Evolutionary conservation across 2,113 vertebrate genomes (phyloP), one percentile per base, ranked within the genome.

Genomic region (Lethenteron camtschaticum): DNA sequence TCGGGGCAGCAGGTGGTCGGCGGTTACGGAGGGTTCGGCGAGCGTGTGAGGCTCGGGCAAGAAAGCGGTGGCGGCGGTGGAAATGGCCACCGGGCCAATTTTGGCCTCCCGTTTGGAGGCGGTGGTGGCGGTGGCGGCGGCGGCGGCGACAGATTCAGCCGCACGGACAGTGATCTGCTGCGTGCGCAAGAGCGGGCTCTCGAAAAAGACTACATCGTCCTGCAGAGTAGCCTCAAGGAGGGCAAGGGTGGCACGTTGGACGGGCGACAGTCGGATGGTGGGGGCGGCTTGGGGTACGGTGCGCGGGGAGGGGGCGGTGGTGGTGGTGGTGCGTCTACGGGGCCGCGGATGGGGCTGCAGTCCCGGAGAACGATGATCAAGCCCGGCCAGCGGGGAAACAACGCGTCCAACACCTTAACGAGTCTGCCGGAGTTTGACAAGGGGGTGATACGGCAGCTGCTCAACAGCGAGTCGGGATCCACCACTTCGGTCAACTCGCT

Each of bases 191-290:
- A 91, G 57, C 80, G 85, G 77, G 89, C 90, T 85, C 87, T 99
- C 83, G 94, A 99, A 76, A 90, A 89, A 9, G 94, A 99, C 85
- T 99, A 99, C 74, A 97, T 99, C 8, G 89, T 97, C 68, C 87
- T 99, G 92, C 94, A 91, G 24, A 81, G 84, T 66, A 66, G n/a
- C 63, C 9, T 24, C 63, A 66, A 66, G 63, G 63, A 66, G 10
- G n/a, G 63, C n/a, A 66, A 66, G 63, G 63, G 63, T 66, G 41
- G 41, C 41, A 41, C 41, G 41, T 41, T 41, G 41, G 41, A 41
- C 41, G 41, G 41, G 5, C 41, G 41, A 7, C 41, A 41, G 41
- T n/a, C 63, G n/a, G 63, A 66, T n/a, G 9, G 63, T 66, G 10
- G n/a, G 10, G 63, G 63, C 24, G 63, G 63, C 63, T 66, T 66